phyloP scores from a whole-genome alignment of 2,113 vertebrate genomes.

The Oreochromis niloticus region DNA sequence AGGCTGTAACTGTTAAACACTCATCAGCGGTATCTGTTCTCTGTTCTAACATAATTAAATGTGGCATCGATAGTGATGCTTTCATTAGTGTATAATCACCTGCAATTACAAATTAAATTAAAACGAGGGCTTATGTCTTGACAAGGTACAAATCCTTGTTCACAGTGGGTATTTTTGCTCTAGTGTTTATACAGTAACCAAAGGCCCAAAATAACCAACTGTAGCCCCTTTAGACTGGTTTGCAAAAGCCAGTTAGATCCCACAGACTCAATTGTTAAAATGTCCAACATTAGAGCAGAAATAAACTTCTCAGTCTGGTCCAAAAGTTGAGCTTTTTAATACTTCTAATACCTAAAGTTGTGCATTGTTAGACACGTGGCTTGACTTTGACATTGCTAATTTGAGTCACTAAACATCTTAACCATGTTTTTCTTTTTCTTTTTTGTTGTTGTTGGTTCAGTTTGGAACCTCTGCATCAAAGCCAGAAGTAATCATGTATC shows the following conservation, averaged over 20 bases:
- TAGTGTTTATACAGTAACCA: not conserved
- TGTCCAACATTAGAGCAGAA: not conserved
- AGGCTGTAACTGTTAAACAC: not conserved
- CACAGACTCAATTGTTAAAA: not conserved
- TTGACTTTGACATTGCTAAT: not conserved
- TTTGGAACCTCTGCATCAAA: not conserved
- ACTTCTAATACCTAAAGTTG: not conserved
- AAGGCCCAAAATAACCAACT: not conserved
- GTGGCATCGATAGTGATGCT: not conserved
- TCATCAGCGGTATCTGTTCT: not conserved
- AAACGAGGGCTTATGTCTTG: not conserved
- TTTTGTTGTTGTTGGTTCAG: not conserved
- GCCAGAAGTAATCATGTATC: not conserved
- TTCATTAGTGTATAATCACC: not conserved
- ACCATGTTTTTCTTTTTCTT: not conserved
- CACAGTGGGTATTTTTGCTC: not conserved
- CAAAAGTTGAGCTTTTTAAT: not conserved
- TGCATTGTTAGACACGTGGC: not conserved
- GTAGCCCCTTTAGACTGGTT: not conserved
- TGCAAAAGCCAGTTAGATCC: not conserved
- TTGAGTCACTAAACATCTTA: not conserved
- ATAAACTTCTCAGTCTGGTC: not conserved
- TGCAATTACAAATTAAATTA: not conserved
- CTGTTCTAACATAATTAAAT: not conserved
- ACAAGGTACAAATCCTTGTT: not conserved